Conservation (phyloP, 1,140 invertebrate genomes). For the Frieseomelitta varia region DNA sequence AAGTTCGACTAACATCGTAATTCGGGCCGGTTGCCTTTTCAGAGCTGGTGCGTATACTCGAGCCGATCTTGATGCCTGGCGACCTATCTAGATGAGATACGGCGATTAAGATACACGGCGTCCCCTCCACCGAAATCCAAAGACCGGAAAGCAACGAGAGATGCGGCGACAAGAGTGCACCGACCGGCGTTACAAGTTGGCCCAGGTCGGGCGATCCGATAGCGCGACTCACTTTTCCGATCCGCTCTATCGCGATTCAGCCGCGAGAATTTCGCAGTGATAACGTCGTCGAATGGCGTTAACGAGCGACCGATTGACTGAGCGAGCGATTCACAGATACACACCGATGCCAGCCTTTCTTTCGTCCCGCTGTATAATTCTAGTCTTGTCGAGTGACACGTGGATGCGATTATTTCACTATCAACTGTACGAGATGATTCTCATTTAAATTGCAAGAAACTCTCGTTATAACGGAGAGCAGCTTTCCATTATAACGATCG, state of each 20-base stretch:
- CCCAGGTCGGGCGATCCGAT: slow-evolving; percentile 72
- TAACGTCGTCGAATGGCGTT: slow-evolving; percentile 32
- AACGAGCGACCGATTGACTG: slow-evolving; percentile 20
- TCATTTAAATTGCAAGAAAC: too few relatives aligned
- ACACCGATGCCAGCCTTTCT: neutral
- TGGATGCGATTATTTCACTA: too few relatives aligned
- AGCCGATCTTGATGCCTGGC: slow-evolving; percentile 77
- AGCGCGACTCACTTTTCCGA: slow-evolving; percentile 32
- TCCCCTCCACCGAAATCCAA: slow-evolving; percentile 71
- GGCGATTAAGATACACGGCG: slow-evolving; percentile 77
- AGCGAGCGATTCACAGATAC: neutral
- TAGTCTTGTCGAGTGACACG: too few relatives aligned
- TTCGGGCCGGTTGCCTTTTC: too few relatives aligned
- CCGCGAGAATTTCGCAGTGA: neutral
- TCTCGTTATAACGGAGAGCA: too few relatives aligned
- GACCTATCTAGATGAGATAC: slow-evolving; percentile 81
- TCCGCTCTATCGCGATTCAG: slow-evolving; percentile 19
- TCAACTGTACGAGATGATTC: too few relatives aligned
- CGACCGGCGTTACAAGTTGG: slow-evolving; percentile 72
- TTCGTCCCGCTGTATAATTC: neutral
- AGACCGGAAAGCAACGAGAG: slow-evolving; percentile 75
- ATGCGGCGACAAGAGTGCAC: slow-evolving; percentile 55
- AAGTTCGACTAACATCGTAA: too few relatives aligned
- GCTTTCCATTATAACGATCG: too few relatives aligned
- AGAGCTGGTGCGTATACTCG: slow-evolving; percentile 16